phyloP scores from a whole-genome alignment of 2,888 invertebrate species.

The Pyrrhia umbra region DNA sequence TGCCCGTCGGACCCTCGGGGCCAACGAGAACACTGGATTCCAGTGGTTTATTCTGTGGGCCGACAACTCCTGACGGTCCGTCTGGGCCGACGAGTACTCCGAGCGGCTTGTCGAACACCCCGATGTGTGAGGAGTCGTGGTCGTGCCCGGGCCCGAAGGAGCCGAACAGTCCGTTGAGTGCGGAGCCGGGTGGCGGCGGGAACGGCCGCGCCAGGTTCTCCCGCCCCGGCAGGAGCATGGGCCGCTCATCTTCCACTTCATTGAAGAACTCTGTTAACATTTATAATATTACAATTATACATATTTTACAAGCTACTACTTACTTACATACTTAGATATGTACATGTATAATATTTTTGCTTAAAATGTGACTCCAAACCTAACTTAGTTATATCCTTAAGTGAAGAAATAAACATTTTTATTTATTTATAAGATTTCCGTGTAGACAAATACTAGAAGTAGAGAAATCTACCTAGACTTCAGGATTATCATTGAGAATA shows the following conservation, averaged over 20 bases:
- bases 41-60: constrained; percentile 35
- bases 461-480: too few relatives aligned
- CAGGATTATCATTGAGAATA: too few relatives aligned
- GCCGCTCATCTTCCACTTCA: constrained; percentile 80
- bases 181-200: constrained; percentile 64
- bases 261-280: constrained; percentile 78
- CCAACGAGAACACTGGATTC: constrained; percentile 60
- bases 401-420: too few relatives aligned
- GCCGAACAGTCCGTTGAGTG: constrained; percentile 55
- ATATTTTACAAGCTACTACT: too few relatives aligned
- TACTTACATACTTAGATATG: too few relatives aligned
- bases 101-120: constrained; percentile 45
- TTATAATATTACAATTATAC: too few relatives aligned
- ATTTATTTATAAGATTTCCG: too few relatives aligned
- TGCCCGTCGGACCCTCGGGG: constrained; percentile 61
- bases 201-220: constrained; percentile 67
- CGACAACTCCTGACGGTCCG: constrained; percentile 60
- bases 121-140: constrained; percentile 50
- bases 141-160: constrained; percentile 63
- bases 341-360: too few relatives aligned
- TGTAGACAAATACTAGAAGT: too few relatives aligned
- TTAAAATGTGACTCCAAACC: too few relatives aligned
- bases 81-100: constrained; percentile 68
- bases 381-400: too few relatives aligned
- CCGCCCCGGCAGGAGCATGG: constrained; percentile 72